These are phyloP conservation scores for Eremophila alpestris DNA, from an alignment of 2,797 vertebrate genomes.

Conservation along the genomic window DNA sequence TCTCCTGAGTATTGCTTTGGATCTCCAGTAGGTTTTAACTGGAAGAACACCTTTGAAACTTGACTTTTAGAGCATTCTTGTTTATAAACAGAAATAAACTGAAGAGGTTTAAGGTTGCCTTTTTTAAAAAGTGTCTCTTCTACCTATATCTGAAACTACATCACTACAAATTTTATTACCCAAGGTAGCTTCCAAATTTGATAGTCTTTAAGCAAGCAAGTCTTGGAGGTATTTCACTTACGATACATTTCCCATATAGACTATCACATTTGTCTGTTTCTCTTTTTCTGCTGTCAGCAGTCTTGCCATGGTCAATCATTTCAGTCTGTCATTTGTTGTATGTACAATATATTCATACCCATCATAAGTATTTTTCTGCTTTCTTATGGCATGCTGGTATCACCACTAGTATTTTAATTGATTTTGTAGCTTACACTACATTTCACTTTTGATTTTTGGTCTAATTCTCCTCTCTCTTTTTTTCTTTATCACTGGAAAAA, in stretches of 20 bases:
- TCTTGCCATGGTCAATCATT: background rate
- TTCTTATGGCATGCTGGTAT: background rate
- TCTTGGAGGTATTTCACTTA: background rate
- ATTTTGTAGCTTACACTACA: background rate
- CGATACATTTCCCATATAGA: background rate
- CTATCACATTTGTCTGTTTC: background rate
- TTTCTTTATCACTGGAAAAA: background rate
- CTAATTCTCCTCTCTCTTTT: background rate
- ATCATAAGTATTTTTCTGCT: background rate
- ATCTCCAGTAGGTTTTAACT: background rate
- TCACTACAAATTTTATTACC: background rate
- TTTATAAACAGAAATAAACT: background rate
- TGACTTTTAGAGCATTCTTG: background rate
- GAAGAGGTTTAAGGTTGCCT: background rate
- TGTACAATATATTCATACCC: background rate
- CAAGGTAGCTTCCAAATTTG: background rate
- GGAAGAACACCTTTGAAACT: background rate
- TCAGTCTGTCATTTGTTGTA: background rate
- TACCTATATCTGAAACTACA: background rate
- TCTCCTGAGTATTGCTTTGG: background rate
- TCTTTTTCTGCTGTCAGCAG: background rate
- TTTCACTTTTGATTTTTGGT: constrained; percentile 14
- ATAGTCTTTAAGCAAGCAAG: background rate
- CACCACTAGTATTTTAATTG: background rate
- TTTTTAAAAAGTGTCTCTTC: background rate